These are phyloP conservation scores for Rhynchonema sp. DNA, from an alignment of 2,888 invertebrate species.

Conservation along the genomic window DNA sequence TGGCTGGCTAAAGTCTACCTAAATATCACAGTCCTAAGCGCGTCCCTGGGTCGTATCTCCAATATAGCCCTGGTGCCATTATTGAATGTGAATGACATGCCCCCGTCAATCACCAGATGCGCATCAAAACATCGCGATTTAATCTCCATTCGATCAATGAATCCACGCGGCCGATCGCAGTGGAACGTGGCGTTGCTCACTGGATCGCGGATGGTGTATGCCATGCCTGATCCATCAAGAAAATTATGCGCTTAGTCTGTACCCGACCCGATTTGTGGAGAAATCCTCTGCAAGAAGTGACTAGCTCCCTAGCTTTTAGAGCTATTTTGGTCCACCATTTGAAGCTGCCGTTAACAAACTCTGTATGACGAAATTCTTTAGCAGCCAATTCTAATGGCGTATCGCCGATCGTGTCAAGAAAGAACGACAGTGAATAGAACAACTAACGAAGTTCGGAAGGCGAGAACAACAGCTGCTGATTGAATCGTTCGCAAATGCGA, in stretches of 20 bases:
- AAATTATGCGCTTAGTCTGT: too few species aligned
- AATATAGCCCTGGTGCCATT: slow-evolving; percentile 69
- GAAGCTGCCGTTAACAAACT: too few species aligned
- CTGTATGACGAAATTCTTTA: too few species aligned
- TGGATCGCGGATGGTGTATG: slow-evolving; percentile 79
- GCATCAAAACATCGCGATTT: slow-evolving; percentile 70
- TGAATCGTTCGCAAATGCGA: slow-evolving; percentile 29
- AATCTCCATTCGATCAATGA: slow-evolving; percentile 11
- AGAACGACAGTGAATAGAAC: neutral
- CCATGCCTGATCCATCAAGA: slow-evolving; percentile 49
- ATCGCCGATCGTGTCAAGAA: neutral
- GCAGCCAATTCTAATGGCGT: too few species aligned
- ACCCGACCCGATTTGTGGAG: too few species aligned
- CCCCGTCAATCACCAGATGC: slow-evolving; percentile 80
- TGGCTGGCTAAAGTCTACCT: too few species aligned
- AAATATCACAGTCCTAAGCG: slow-evolving; percentile 52
- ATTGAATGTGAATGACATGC: slow-evolving; percentile 76
- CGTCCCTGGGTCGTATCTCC: slow-evolving; percentile 65
- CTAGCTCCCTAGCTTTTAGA: too few species aligned
- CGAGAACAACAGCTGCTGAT: slow-evolving; percentile 37
- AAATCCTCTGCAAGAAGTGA: too few species aligned
- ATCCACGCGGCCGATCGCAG: slow-evolving; percentile 36
- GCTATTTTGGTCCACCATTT: too few species aligned
- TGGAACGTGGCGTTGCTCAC: slow-evolving; percentile 70
- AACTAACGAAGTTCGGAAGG: slow-evolving; percentile 21